Evolutionary conservation across 2,113 vertebrate genomes (phyloP), one percentile per base, ranked within the genome.

Genomic region (Chionodraco myersi): DNA sequence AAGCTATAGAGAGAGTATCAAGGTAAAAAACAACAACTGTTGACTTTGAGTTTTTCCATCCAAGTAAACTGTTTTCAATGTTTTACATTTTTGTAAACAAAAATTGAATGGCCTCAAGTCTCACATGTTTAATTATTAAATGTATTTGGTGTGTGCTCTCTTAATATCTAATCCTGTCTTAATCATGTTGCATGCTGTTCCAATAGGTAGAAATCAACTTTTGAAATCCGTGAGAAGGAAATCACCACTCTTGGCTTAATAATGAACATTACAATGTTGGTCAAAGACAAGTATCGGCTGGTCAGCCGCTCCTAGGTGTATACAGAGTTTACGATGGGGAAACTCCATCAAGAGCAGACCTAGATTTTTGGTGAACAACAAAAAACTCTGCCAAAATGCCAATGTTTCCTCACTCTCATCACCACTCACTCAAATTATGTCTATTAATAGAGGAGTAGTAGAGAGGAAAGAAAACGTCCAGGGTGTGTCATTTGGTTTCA

Each of bases 1-100:
- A 0, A 92, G 82, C 12, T 99, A 99, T 80, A 95, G 94, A 80
- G 95, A 98, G 63, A 99, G 97, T 88, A 95, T 99, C 44, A 99
- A 98, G 97, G 98, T 97, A 77, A 91, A 86, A 60, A 11, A 30
- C 21, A 30, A 1, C 47, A 49, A 18, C 2, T 2, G 18, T 13
- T 8, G 56, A 30, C 54, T 56, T 52, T 16, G 5, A 6, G 36
- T 11, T 3, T 41, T 61, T 61, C 18, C 34, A 9, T 60, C 34
- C 3, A 10, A 41, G 30, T 36, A 60, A 60, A 41, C 36, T 12
- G 0, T 11, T 41, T 61, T 41, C 9, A 10, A 61, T 41, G 36
- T 7, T 41, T 30, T 30, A 30, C 26, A 26, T 26, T 26, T 26
- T 26, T 26, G 26, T 26, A 26, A 26, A 26, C 2, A 2, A 26